Conservation (phyloP, 2,113 vertebrate genomes). For the Sylvicapra grimmia region DNA sequence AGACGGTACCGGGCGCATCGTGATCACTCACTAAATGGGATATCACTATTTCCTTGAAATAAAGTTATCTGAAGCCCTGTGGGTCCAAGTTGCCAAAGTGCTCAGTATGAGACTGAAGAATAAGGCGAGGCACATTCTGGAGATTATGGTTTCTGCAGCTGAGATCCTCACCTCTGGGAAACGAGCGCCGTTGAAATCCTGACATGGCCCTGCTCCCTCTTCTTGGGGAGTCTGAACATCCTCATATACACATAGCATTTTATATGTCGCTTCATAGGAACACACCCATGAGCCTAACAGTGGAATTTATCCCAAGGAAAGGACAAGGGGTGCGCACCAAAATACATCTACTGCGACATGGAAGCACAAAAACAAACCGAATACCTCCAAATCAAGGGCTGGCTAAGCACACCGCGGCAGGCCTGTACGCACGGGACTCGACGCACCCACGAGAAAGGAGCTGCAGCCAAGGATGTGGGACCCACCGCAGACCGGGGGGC, state of each 20-base stretch:
- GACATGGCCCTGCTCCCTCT: background rate
- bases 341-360: background rate
- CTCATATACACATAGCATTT: background rate
- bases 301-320: background rate
- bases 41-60: background rate
- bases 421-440: background rate
- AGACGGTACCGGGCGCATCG: background rate
- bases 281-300: background rate
- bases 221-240: no score
- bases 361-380: background rate
- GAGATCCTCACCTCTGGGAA: background rate
- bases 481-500: rapidly evolving
- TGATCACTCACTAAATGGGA: background rate
- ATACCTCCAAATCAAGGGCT: no score
- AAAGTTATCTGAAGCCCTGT: background rate
- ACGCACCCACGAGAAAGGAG: rapidly evolving
- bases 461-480: rapidly evolving
- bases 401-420: background rate
- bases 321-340: background rate
- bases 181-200: background rate
- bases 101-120: background rate
- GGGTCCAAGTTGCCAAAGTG: background rate
- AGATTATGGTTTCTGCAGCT: background rate
- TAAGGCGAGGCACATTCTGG: background rate
- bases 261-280: background rate